Evolutionary conservation across 2,888 invertebrate genomes (phyloP).

Genomic region (Heliconius hortense): DNA sequence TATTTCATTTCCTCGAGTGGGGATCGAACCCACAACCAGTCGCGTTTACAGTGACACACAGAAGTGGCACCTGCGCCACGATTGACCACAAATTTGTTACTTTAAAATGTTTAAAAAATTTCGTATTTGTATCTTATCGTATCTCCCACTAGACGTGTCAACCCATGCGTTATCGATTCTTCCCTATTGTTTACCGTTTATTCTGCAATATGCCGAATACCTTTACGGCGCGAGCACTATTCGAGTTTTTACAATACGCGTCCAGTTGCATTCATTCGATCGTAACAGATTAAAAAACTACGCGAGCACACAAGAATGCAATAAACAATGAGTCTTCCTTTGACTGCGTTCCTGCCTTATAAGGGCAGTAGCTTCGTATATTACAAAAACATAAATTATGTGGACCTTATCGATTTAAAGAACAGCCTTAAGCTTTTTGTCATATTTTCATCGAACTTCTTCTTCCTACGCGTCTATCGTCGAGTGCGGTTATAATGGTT

Average conservation of each 20-base stretch:
- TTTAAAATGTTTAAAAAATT: not conserved
- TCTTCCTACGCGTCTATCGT: slow-evolving; percentile 17
- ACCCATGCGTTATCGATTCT: slow-evolving; percentile 5
- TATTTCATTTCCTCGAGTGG: too few relatives aligned
- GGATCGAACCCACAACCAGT: too few relatives aligned
- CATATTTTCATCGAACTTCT: slow-evolving; percentile 21
- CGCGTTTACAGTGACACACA: too few relatives aligned
- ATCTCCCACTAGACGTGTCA: not conserved
- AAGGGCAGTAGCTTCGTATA: slow-evolving; percentile 35
- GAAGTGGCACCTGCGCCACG: too few relatives aligned
- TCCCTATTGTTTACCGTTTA: slow-evolving; percentile 17
- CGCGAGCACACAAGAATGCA: slow-evolving; percentile 35
- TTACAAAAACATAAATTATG: slow-evolving; percentile 32
- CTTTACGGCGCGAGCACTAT: slow-evolving; percentile 28
- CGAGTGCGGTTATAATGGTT: not conserved
- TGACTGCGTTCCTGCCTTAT: slow-evolving; percentile 40
- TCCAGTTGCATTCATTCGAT: slow-evolving; percentile 32
- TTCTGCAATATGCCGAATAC: slow-evolving; percentile 30
- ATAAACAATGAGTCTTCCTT: slow-evolving; percentile 38
- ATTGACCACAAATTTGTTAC: not conserved
- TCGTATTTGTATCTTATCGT: not conserved
- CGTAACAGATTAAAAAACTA: slow-evolving; percentile 37
- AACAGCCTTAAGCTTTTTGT: slow-evolving; percentile 25
- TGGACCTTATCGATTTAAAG: slow-evolving; percentile 28
- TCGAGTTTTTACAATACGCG: slow-evolving; percentile 31